A percentile compares a stretch with the other conserved stretches of the same genome.
These are phyloP conservation scores for Meloidogyne hapla DNA, from an alignment of 1,140 invertebrate species.

Conservation along the genomic window DNA sequence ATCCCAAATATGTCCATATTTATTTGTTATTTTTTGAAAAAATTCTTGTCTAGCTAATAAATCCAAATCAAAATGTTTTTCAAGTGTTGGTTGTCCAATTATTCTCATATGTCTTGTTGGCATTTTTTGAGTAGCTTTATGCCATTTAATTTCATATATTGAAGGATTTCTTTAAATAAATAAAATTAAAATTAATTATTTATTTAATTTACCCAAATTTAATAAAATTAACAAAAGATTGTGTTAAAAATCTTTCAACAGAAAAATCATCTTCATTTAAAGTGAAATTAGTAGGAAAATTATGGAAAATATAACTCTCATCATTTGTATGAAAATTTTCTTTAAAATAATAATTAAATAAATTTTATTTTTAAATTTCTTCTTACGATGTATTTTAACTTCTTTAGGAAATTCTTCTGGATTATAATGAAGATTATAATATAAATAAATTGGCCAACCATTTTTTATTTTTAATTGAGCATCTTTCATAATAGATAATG, in stretches of 20 bases:
- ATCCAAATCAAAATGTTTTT: background rate
- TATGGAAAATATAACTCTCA: conserved; percentile 9
- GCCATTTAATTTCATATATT: background rate
- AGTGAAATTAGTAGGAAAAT: background rate
- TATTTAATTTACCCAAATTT: conserved; percentile 26
- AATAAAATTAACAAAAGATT: conserved; percentile 26
- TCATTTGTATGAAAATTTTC: conserved; percentile 26
- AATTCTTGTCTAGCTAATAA: background rate
- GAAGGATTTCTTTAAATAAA: conserved; percentile 10
- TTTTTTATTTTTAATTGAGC: conserved; percentile 12
- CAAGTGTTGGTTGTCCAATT: background rate
- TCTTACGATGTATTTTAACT: conserved; percentile 19
- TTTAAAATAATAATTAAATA: conserved; percentile 18
- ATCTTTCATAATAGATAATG: conserved; percentile 8
- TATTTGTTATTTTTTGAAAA: background rate
- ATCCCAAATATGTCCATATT: conserved; percentile 1
- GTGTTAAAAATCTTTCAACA: background rate
- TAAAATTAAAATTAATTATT: background rate
- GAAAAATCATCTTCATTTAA: conserved; percentile 19
- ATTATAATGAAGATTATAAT: conserved; percentile 25
- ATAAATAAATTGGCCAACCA: conserved; percentile 28
- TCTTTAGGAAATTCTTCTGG: conserved; percentile 2
- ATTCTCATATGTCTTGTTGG: conserved; percentile 1
- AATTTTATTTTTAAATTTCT: conserved; percentile 13
- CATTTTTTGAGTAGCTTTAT: background rate